Evolutionary conservation across 2,797 vertebrate species (phyloP).

Genomic region (Masticophis lateralis): DNA sequence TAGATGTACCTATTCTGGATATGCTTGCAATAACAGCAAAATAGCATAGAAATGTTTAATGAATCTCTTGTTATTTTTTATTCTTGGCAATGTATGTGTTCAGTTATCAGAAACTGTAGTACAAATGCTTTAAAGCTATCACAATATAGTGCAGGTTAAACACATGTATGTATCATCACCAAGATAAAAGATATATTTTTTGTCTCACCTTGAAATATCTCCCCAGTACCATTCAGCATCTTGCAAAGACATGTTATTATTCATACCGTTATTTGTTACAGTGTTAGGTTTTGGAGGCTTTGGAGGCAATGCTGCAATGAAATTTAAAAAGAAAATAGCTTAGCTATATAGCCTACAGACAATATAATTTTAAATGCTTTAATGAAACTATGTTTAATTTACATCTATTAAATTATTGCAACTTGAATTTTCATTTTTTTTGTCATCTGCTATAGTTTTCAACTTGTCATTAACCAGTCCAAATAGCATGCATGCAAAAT

Average conservation of each 20-base stretch:
- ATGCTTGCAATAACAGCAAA: slow-evolving; percentile 5
- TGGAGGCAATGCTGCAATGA: slow-evolving; percentile 90
- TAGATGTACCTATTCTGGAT: not conserved
- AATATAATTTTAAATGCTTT: slow-evolving; percentile 12
- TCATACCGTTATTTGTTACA: slow-evolving; percentile 94
- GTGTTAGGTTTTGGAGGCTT: slow-evolving; percentile 92
- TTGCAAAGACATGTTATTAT: slow-evolving; percentile 97
- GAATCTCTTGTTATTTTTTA: slow-evolving; percentile 44
- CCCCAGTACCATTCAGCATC: slow-evolving; percentile 99
- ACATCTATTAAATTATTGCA: not conserved
- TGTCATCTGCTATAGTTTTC: slow-evolving; percentile 6
- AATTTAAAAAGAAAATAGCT: slow-evolving; percentile 34
- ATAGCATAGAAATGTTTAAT: slow-evolving; percentile 10
- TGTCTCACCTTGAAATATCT: slow-evolving; percentile 89
- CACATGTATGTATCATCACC: not conserved
- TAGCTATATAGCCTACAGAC: slow-evolving; percentile 15
- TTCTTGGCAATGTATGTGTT: slow-evolving; percentile 14
- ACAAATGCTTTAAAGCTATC: slow-evolving; percentile 51
- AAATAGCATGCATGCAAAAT: slow-evolving; percentile 3
- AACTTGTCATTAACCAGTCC: not conserved
- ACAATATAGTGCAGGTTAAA: slow-evolving; percentile 22
- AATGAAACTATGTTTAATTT: not conserved
- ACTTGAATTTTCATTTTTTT: not conserved
- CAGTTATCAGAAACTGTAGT: slow-evolving; percentile 40
- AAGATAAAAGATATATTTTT: slow-evolving; percentile 19